These are phyloP conservation scores for Hemichromis elongatus DNA, from an alignment of 2,113 vertebrate genomes.

Conservation along the genomic window DNA sequence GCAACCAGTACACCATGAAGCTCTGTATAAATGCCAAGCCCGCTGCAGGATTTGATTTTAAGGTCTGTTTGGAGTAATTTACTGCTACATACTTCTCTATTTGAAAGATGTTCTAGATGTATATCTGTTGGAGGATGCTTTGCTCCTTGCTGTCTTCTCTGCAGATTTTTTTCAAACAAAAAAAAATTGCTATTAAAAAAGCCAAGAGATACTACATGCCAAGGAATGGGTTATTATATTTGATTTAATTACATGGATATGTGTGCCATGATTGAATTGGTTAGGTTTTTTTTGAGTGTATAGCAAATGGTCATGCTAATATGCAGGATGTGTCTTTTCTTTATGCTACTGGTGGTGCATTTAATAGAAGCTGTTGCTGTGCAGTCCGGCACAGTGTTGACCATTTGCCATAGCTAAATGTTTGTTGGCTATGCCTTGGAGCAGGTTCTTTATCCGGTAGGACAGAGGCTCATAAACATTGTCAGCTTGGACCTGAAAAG, in stretches of 20 bases:
- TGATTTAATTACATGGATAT: neutral
- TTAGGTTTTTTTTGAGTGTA: neutral
- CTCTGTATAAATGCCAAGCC: neutral
- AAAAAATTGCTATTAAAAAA: neutral
- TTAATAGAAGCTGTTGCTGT: neutral
- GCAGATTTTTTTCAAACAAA: neutral
- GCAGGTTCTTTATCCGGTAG: neutral
- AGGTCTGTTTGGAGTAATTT: neutral
- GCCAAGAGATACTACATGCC: neutral
- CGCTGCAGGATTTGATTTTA: neutral
- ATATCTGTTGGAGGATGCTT: neutral
- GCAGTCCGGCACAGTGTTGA: neutral
- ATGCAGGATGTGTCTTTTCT: neutral
- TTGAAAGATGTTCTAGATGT: neutral
- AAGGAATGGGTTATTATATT: neutral
- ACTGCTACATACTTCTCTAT: neutral
- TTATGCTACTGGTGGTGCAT: neutral
- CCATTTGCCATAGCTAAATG: neutral
- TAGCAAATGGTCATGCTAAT: neutral
- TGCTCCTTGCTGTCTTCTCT: neutral
- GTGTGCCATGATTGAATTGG: neutral
- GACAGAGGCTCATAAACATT: neutral
- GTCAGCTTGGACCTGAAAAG: neutral
- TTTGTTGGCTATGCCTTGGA: neutral
- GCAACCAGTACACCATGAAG: neutral